These are phyloP conservation scores for Leptosomus discolor DNA, from an alignment of 2,113 vertebrate species.

Conservation along the genomic window DNA sequence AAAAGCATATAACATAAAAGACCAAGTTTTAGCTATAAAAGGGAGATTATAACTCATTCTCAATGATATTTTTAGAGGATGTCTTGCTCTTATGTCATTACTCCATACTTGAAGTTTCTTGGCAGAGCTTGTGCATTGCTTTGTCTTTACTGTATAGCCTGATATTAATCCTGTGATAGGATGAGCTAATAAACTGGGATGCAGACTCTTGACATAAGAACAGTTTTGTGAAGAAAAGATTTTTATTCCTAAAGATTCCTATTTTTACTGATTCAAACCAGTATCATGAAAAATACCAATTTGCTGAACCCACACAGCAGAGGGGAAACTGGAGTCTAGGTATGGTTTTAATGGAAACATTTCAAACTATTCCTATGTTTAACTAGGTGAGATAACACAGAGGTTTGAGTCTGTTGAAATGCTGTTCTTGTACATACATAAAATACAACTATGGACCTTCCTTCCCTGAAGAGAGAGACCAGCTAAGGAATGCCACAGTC, in stretches of 20 bases:
- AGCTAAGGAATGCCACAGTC: neutral
- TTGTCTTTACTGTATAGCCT: constrained; percentile 34
- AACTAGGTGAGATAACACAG: neutral
- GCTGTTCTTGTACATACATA: neutral
- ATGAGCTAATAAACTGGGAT: neutral
- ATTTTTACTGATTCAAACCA: neutral
- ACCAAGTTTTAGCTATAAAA: constrained; percentile 62
- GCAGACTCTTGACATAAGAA: neutral
- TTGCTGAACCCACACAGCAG: neutral
- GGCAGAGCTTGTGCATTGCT: constrained; percentile 9
- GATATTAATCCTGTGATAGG: constrained; percentile 22
- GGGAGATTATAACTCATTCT: constrained; percentile 55
- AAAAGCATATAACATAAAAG: constrained; percentile 45
- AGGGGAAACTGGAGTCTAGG: neutral
- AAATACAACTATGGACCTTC: neutral
- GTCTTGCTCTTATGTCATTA: constrained; percentile 46
- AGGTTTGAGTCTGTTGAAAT: neutral
- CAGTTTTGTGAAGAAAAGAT: neutral
- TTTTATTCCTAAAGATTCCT: neutral
- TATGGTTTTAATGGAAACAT: neutral
- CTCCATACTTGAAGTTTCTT: neutral
- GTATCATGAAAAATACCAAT: neutral
- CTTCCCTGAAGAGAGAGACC: neutral
- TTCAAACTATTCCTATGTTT: neutral
- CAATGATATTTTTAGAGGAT: constrained; percentile 57